Base-by-base conservation (phyloP, 2,888 invertebrate species). In the Ormyrus rosae region DNA sequence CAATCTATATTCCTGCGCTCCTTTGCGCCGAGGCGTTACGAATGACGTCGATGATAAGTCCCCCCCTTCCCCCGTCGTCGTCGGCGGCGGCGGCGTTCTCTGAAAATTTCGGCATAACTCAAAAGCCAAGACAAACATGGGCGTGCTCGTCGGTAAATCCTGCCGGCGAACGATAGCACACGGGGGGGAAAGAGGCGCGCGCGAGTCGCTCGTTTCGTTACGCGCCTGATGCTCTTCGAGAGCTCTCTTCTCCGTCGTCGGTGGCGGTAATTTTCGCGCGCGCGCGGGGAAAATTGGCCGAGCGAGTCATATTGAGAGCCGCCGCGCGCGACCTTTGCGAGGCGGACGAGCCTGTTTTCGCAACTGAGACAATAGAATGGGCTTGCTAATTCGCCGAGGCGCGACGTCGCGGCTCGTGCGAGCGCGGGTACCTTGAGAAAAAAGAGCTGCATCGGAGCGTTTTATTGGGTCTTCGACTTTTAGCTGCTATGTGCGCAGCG, bases 81-180 rank as follows among this genome's bases (percentile, higher is more conserved):
- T 71, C 69, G 71, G 63, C 71, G 81, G 76, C 83, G 85, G 81
- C 83, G 85, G 85, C 85, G 85, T 88, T 87, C 87, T 86, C 85
- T 88, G 88, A 88, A 90, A 89, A 89, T 89, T 89, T 90, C 90
- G 90, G 90, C 87, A 86, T 86, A 87, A 87, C 86, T 89, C 89
- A 90, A 90, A 90, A 88, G 89, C 88, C 85, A 89, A 88, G 88
- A 86, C 88, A 90, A 90, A 90, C 87, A 89, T 89, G 87, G 90
- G 90, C 89, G 90, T 88, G 90, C 87, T 88, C 86, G 81, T 87
- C 87, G 87, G 87, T 87, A 87, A 89, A 88, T 88, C 87, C 87
- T 86, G 87, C 13, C 34, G 34, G 3, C 19, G 34, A 34, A 34
- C 34, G 34, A 34, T 34, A 34, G 34, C 34, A 4, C 4, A 4